A percentile compares a stretch with the other conserved stretches of the same genome.
Evolutionary conservation across 1,140 invertebrate species (phyloP).

Genomic region (Eulimnadia texana): DNA sequence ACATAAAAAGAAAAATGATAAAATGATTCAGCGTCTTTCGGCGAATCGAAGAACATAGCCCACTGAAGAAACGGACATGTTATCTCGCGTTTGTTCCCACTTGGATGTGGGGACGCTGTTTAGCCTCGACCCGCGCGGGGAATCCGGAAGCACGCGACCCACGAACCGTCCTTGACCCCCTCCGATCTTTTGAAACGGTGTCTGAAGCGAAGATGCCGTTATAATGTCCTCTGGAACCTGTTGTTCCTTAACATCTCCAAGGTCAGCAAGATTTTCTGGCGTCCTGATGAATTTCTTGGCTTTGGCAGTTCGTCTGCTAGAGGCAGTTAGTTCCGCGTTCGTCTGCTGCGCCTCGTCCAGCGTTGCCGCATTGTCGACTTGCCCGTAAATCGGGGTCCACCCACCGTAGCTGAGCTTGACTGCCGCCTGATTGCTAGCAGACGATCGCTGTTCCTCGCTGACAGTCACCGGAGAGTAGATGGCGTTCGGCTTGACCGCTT

Average conservation of each 20-base stretch:
- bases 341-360: no score
- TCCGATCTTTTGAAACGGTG: constrained; percentile 10
- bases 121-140: background rate
- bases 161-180: constrained; percentile 14
- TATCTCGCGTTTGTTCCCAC: background rate
- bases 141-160: constrained; percentile 13
- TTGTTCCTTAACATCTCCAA: background rate
- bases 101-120: background rate
- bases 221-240: constrained; percentile 6
- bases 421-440: background rate
- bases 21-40: background rate
- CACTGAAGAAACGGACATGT: background rate
- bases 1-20: background rate
- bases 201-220: background rate
- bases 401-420: constrained; percentile 12
- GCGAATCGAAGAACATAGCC: background rate
- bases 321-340: background rate
- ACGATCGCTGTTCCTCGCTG: constrained; percentile 1
- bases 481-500: background rate
- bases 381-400: constrained; percentile 16
- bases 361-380: no score
- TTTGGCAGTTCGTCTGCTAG: background rate
- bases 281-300: background rate
- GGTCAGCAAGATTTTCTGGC: background rate
- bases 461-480: no score